Evolutionary conservation across 64 coral and sea anemone genomes (phyloP), one percentile per base, ranked within the genome.

Genomic region (Acropora tenuis): DNA sequence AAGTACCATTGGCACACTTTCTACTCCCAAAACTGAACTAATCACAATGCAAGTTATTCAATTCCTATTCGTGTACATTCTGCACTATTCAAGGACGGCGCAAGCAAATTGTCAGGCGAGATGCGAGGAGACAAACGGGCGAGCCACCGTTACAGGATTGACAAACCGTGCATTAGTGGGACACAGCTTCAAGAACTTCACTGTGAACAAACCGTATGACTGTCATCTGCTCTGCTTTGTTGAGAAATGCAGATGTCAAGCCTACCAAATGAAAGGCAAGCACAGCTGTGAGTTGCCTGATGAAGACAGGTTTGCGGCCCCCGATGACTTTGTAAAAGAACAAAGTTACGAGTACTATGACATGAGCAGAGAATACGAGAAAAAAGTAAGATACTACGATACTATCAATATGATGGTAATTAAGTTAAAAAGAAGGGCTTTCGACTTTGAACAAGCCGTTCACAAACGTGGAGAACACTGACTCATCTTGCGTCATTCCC

Each of bases 171-270:
- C 76, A 1, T 48, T 78, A 3, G 8, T 78, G 76, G 43, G 76
- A 1, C 80, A 82, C 55, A 82, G 53, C 41, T 82, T 82, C 44
- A 82, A 41, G 65, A 82, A 63, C 41, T 43, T 63, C 12, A 82
- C 80, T 10, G 4, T 82, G 3, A 10, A 17, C 1, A 82, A 43
- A 16, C 19, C 40, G n/a, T 82, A 43, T 42, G 55, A 82, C 6
- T 82, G 80, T 44, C 80, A 82, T 12, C 9, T 82, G 2, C 41
- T 63, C 11, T 82, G 80, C 53, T 82, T 82, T 15, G 19, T 43
- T 17, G 80, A 82, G n/a, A 63, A n/a, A 63, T 92, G 90, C 41
- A 17, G 13, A 16, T 92, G 90, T n/a, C 76, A 66, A 59, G 77
- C 90, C 1, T 92, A 69, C 41, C 90, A 92, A 48, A 71, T 92